A percentile compares a stretch with the other conserved stretches of the same genome.
These are phyloP conservation scores for Scaptomyza montana DNA, from an alignment of 1,140 invertebrate species.

Conservation along the genomic window DNA sequence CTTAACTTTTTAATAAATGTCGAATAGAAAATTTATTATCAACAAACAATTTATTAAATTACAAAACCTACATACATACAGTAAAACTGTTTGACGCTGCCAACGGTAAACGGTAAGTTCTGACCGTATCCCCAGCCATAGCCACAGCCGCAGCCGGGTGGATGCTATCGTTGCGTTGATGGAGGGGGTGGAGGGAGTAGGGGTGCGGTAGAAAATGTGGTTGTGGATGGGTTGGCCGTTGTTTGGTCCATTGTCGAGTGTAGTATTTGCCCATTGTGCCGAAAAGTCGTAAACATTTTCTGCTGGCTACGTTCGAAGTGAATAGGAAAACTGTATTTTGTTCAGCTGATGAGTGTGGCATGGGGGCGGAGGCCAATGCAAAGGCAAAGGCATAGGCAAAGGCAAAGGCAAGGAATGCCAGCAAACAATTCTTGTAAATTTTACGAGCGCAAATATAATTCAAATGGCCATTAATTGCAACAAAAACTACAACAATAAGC, in stretches of 20 bases:
- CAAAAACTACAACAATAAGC: conserved; percentile 53
- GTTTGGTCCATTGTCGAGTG: conserved; percentile 60
- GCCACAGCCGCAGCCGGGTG: background rate
- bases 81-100: conserved; percentile 56
- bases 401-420: conserved; percentile 39
- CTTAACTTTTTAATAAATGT: conserved; percentile 62
- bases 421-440: conserved; percentile 82
- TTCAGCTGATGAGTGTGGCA: conserved; percentile 18
- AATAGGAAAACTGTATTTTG: conserved; percentile 55
- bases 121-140: conserved; percentile 15
- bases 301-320: conserved; percentile 77
- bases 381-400: background rate
- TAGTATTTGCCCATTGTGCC: conserved; percentile 79
- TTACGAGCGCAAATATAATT: conserved; percentile 83
- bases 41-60: conserved; percentile 78
- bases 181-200: background rate
- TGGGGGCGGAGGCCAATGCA: background rate
- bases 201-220: background rate
- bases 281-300: conserved; percentile 78
- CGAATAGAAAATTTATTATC: conserved; percentile 63
- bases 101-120: conserved; percentile 35
- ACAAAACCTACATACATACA: conserved; percentile 41
- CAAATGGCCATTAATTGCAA: conserved; percentile 83
- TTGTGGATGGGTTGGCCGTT: conserved; percentile 9
- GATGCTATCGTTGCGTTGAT: background rate